These are phyloP conservation scores for Drosophila siamana DNA, from an alignment of 2,888 invertebrate species.

Conservation along the genomic window DNA sequence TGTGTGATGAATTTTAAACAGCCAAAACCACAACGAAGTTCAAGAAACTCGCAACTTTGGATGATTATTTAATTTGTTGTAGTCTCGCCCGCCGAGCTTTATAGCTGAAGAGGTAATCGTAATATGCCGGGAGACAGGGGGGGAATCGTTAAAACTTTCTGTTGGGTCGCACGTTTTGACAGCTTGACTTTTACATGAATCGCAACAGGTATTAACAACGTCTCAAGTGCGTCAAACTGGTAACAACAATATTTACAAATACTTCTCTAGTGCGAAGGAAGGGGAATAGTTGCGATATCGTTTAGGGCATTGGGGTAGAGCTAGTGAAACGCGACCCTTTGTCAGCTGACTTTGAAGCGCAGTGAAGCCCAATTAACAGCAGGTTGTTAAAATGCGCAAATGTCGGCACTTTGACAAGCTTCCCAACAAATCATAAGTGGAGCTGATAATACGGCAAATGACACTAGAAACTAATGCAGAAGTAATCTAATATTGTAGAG, in stretches of 20 bases:
- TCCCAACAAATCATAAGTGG: conserved; percentile 9
- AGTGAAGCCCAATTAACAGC: conserved; percentile 43
- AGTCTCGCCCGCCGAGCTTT: conserved; percentile 15
- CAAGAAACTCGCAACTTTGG: conserved; percentile 62
- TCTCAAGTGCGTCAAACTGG: conserved; percentile 50
- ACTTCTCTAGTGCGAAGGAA: neutral
- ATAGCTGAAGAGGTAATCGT: conserved; percentile 46
- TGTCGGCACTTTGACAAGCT: conserved; percentile 29
- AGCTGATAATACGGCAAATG: neutral
- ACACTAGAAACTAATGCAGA: no score
- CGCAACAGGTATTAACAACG: conserved; percentile 52
- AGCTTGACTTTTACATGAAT: conserved; percentile 40
- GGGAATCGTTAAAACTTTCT: conserved; percentile 50
- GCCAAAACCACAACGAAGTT: conserved; percentile 50
- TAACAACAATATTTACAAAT: conserved; percentile 27
- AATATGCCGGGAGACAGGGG: conserved; percentile 21
- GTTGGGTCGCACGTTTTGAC: conserved; percentile 30
- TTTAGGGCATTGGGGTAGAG: conserved; percentile 6
- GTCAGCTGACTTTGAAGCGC: conserved; percentile 39
- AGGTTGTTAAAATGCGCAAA: conserved; percentile 38
- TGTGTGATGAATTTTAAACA: conserved; percentile 60
- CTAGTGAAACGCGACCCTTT: conserved; percentile 45
- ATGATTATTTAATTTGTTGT: conserved; percentile 55
- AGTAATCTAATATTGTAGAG: no score
- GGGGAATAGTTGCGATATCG: neutral